phyloP scores from a whole-genome alignment of 2,797 vertebrate genomes.

The Arctocebus calabarensis region DNA sequence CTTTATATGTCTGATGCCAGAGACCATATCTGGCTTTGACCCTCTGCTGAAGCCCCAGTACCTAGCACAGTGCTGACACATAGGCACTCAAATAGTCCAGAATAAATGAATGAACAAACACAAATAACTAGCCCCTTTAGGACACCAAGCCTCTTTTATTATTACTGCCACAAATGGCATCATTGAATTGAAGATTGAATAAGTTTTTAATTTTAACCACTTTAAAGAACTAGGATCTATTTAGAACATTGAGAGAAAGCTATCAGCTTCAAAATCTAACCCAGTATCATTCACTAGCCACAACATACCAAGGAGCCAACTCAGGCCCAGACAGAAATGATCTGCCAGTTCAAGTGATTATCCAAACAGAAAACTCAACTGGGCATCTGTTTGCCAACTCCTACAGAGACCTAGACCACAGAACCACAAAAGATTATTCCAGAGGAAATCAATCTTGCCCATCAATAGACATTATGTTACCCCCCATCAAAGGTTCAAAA shows the following conservation, averaged over 20 bases:
- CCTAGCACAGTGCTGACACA: neutral
- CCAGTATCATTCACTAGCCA: neutral
- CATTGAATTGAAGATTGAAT: neutral
- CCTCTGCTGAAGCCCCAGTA: neutral
- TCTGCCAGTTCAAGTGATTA: neutral
- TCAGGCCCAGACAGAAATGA: constrained; percentile 41
- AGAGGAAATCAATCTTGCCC: neutral
- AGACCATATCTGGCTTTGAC: neutral
- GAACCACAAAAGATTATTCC: neutral
- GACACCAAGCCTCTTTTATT: neutral
- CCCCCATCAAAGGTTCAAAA: neutral
- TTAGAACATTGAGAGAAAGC: neutral
- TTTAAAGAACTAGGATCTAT: constrained; percentile 30
- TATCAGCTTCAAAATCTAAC: constrained; percentile 32
- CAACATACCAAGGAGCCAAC: neutral
- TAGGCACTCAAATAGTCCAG: neutral
- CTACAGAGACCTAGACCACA: neutral
- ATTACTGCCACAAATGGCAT: neutral
- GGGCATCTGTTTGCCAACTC: neutral
- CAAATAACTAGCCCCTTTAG: neutral
- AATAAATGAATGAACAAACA: neutral
- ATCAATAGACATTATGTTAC: neutral
- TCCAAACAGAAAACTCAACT: constrained; percentile 4
- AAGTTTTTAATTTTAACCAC: neutral
- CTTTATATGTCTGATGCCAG: neutral